Percentiles rank a stretch among this genome's conserved stretches.
These are phyloP conservation scores for Eupithecia subumbrata DNA, from an alignment of 2,888 invertebrate genomes.

Conservation along the genomic window DNA sequence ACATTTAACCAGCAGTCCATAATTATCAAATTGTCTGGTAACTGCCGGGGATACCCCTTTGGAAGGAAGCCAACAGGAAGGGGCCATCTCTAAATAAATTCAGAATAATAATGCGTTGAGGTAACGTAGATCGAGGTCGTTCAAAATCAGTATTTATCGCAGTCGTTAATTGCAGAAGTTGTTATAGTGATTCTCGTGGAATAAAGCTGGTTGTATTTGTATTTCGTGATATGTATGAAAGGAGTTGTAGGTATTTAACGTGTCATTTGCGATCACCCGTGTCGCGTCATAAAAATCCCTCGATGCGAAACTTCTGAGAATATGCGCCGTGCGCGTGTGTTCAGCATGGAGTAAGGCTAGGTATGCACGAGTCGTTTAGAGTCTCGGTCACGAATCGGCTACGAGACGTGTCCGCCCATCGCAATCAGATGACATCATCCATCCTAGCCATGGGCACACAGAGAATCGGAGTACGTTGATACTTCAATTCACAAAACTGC, in stretches of 20 bases:
- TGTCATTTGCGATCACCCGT: constrained; percentile 31
- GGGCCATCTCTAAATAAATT: constrained; percentile 76
- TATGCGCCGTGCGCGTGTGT: constrained; percentile 55
- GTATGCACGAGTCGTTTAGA: constrained; percentile 65
- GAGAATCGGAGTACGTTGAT: constrained; percentile 2
- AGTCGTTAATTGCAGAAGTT: constrained; percentile 28
- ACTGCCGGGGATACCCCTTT: constrained; percentile 79
- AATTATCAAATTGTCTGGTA: constrained; percentile 80
- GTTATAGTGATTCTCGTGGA: constrained; percentile 17
- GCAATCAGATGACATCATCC: constrained; percentile 77
- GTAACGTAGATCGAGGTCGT: constrained; percentile 56
- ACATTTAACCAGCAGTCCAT: constrained; percentile 65
- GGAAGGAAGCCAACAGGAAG: constrained; percentile 79
- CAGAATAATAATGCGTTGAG: constrained; percentile 69
- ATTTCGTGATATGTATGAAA: constrained; percentile 16
- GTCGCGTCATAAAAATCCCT: constrained; percentile 49
- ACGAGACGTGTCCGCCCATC: constrained; percentile 68
- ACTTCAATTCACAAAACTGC: constrained; percentile 53
- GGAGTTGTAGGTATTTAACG: constrained; percentile 12
- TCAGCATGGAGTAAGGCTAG: constrained; percentile 59
- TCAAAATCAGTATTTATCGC: constrained; percentile 49
- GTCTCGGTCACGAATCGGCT: constrained; percentile 66
- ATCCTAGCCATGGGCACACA: constrained; percentile 42
- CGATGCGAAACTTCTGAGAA: constrained; percentile 49
- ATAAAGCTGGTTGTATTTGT: constrained; percentile 29